Percentiles rank a stretch among this genome's conserved stretches.
These are phyloP conservation scores for Glossosoma conforme DNA, from an alignment of 1,140 invertebrate genomes.

Conservation along the genomic window DNA sequence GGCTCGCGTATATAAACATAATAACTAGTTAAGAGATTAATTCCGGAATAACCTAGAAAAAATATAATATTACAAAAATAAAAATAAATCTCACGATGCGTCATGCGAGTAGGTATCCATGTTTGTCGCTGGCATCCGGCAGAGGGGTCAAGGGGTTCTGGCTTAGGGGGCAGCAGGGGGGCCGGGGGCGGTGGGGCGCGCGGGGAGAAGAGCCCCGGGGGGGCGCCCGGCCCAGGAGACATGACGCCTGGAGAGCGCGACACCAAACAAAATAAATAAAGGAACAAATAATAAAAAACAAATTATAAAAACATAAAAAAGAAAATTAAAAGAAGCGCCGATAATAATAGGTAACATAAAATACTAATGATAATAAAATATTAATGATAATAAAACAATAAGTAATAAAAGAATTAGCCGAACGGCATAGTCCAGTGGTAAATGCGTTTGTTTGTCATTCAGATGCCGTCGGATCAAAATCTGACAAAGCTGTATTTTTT, in stretches of 20 bases:
- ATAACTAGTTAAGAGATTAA: too few species aligned
- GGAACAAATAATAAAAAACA: too few species aligned
- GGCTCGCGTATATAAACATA: too few species aligned
- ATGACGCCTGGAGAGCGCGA: background rate
- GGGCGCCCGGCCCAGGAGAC: background rate
- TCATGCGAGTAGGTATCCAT: constrained; percentile 57
- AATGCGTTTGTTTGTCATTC: too few species aligned
- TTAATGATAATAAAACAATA: too few species aligned
- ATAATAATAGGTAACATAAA: too few species aligned
- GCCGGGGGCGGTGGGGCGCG: constrained; percentile 37
- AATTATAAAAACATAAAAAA: constrained; percentile 17
- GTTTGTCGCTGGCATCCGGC: constrained; percentile 44
- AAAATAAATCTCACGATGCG: constrained; percentile 58
- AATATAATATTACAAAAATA: constrained; percentile 32
- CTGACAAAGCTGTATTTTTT: too few species aligned
- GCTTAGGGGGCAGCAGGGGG: constrained; percentile 38
- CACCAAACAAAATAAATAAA: background rate
- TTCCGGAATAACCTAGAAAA: too few species aligned
- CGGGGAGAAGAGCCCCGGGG: constrained; percentile 24
- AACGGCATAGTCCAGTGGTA: too few species aligned
- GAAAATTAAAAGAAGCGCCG: constrained; percentile 7
- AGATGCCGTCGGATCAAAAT: too few species aligned
- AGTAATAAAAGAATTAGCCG: too few species aligned
- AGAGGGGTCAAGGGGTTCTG: constrained; percentile 48
- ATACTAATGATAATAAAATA: too few species aligned